Base-by-base conservation (phyloP, 1,140 invertebrate genomes). In the Trachymyrmex cornetzi region DNA sequence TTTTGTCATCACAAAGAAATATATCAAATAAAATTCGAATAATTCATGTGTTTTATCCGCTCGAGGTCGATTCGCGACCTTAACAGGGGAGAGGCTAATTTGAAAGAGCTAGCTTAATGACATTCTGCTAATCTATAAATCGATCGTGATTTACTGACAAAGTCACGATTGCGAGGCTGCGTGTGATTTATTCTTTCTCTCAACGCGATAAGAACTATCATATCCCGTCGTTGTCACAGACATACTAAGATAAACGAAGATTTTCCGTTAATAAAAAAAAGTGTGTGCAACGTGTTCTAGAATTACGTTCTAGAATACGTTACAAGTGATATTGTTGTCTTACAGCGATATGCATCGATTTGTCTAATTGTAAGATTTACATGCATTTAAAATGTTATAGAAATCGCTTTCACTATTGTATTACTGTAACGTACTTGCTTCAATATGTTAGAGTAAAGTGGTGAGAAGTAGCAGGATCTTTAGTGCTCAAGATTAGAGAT, bases 401-500 rank as follows among this genome's bases (percentile, higher is more conserved):
- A 69, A 38, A 16, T 81, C 34, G 34, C 50, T 48, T 71, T 55
- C 79, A 44, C 67, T 71, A 44, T 79, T 24, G 24, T 72, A 71
- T 72, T 71, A 44, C 34, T 55, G 48, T 81, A 72, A 72, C 50
- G 7, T n/a, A 71, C 66, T 81, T 30, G 75, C 59, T 64, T 24
- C 50, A 57, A 59, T 81, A 57, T 81, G 53, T 81, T 72, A 30
- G 79, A 81, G 34, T 44, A 72, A 81, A 72, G 66, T 30, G 79
- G 34, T 81, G 66, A 81, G 79, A 81, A 81, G 53, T 72, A 71
- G 38, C 50, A 66, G 66, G 66, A 57, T 72, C 50, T 81, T 34
- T 57, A 71, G 14, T 71, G 66, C 66, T 81, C 79, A 48, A 72
- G 64, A 81, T 81, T 81, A 81, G 53, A 81, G 79, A 82, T 71